Evolutionary conservation across 2,888 invertebrate genomes (phyloP), one percentile per base, ranked within the genome.

Genomic region (Drosophila heteroneura): DNA sequence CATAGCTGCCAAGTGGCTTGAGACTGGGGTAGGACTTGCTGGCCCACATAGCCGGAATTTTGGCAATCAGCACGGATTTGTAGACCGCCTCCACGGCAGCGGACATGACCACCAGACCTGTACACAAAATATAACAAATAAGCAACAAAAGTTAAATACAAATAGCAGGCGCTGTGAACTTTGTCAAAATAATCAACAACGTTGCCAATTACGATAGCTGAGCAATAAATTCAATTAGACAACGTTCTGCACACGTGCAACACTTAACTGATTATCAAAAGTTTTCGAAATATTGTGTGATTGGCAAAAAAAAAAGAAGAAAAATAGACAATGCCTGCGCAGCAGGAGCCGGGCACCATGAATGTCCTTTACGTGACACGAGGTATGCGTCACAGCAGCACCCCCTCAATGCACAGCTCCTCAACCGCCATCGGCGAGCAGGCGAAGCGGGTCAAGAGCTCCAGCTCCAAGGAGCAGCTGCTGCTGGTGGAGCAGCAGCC

Each of bases 11-110:
- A 19, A 98, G 94, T 0, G 98, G 97, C 92, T 98, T 99, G 35
- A 98, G 94, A 6, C 98, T 98, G 1, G 98, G 98, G 93, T 99
- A 99, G 12, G 98, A 98, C 90, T 96, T 95, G 83, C 95, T 95
- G 72, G 96, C 96, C 98, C 98, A 99, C 93, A 97, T 94, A 39
- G 94, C 94, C 0, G 98, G 98, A 83, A 98, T 96, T 93, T 95
- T 96, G 6, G 97, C 97, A 74, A 96, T 96, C 74, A 98, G 94
- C 89, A 98, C 97, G 80, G 97, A 97, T 59, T 96, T 95, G 70
- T 96, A 95, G 26, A 98, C 97, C 91, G 97, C 97, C 91, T 98
- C 98, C 59, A 98, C 95, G 79, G 96, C 96, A 57, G 96, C 94
- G 5, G 97, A 97, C 95, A 98, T 96, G 0, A 98, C 97, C 81